These are phyloP conservation scores for Eulemur macaco DNA, from an alignment of 2,113 vertebrate species.

Conservation along the genomic window DNA sequence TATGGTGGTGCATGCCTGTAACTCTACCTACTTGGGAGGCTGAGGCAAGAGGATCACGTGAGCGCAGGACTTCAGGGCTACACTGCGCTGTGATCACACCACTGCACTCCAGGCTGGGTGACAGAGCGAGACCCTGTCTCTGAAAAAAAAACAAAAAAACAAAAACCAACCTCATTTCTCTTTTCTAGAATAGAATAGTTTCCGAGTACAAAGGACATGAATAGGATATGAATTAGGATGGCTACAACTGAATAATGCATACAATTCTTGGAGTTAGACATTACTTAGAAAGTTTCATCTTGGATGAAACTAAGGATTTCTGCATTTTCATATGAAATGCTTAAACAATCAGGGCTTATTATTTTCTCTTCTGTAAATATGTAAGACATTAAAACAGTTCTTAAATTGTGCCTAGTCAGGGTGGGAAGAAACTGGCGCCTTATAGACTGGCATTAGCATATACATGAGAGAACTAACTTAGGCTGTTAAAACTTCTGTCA, in stretches of 20 bases:
- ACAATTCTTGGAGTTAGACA: not conserved
- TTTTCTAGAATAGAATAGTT: not conserved
- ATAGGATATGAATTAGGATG: not conserved
- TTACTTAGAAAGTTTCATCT: not conserved
- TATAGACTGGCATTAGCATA: not conserved
- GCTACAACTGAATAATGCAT: not conserved
- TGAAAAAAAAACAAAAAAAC: not conserved
- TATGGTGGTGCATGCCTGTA: too few relatives aligned
- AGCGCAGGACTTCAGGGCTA: too few relatives aligned
- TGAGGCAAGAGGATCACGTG: too few relatives aligned
- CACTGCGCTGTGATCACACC: too few relatives aligned
- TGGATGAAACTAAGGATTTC: not conserved
- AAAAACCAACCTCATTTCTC: not conserved
- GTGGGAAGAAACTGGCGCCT: not conserved
- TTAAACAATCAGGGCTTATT: not conserved
- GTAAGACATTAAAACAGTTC: not conserved
- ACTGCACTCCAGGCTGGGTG: too few relatives aligned
- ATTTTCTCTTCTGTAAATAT: not conserved
- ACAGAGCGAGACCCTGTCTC: too few relatives aligned
- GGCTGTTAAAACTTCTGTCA: not conserved
- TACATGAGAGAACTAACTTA: not conserved
- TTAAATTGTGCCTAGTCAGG: not conserved
- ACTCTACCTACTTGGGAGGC: too few relatives aligned
- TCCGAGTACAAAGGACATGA: not conserved
- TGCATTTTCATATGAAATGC: not conserved